Conservation (phyloP, 1,140 invertebrate genomes). For the Drosophila pruinosa region DNA sequence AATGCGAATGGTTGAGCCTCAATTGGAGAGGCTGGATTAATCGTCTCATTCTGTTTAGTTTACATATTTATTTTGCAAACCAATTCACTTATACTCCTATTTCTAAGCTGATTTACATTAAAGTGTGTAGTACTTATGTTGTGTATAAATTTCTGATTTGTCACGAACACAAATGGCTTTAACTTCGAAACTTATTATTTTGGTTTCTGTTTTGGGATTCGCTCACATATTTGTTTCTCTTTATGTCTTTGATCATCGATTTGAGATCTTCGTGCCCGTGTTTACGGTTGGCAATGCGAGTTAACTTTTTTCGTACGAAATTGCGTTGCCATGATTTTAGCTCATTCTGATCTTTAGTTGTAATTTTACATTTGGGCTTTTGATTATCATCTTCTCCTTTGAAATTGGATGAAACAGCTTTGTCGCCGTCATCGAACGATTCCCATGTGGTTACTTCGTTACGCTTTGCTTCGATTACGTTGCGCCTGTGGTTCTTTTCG, state of each 20-base stretch:
- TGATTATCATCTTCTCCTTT: background rate
- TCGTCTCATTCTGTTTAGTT: slow-evolving; percentile 49
- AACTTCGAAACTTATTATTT: slow-evolving; percentile 2
- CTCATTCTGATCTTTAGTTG: background rate
- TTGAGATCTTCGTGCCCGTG: background rate
- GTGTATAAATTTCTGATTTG: slow-evolving; percentile 72
- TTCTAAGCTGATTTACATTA: slow-evolving; percentile 71
- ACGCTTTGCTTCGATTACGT: slow-evolving; percentile 51
- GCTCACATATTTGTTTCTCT: background rate
- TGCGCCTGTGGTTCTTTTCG: slow-evolving; percentile 55
- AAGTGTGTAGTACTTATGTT: slow-evolving; percentile 76
- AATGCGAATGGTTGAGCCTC: slow-evolving; percentile 55
- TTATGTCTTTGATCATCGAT: slow-evolving; percentile 1
- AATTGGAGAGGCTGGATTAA: background rate
- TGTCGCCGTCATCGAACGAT: slow-evolving; percentile 32
- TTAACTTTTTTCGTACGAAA: slow-evolving; percentile 29
- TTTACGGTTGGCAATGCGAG: background rate
- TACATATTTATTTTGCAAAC: slow-evolving; percentile 68
- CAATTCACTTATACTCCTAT: slow-evolving; percentile 72
- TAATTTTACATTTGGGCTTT: background rate
- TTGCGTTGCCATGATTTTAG: slow-evolving; percentile 32
- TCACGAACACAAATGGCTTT: slow-evolving; percentile 8
- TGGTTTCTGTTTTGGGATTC: background rate
- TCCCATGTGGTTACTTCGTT: slow-evolving; percentile 49
- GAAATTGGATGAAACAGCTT: background rate